Conservation (phyloP, 2,113 vertebrate genomes). For the Pseudopodoces humilis region DNA sequence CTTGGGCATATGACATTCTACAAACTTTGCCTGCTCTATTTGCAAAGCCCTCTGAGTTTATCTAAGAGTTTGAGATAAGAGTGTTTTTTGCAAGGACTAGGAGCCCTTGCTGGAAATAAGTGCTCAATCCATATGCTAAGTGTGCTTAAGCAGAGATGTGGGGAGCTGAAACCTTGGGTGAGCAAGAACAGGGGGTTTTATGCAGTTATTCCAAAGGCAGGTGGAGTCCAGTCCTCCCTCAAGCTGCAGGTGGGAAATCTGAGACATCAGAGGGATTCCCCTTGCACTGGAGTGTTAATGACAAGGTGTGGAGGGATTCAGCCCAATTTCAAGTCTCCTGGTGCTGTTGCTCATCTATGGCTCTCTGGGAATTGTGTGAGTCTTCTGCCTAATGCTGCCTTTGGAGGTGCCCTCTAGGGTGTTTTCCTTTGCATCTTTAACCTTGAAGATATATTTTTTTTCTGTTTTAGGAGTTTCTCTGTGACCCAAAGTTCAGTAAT, state of each 20-base stretch:
- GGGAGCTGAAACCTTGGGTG: not conserved
- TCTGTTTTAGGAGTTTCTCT: conserved; percentile 85
- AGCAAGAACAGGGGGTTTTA: not conserved
- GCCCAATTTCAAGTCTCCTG: not conserved
- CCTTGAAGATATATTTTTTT: not conserved
- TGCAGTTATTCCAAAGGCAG: not conserved
- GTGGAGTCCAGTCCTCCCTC: not conserved
- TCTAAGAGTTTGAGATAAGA: not conserved
- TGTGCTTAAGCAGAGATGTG: not conserved
- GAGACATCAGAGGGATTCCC: not conserved
- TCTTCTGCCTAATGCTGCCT: not conserved
- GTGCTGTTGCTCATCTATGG: not conserved
- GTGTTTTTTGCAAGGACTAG: not conserved
- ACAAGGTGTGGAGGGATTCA: not conserved
- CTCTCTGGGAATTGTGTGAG: not conserved
- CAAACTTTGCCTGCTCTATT: not conserved
- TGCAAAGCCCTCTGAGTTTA: not conserved
- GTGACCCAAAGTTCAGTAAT: conserved; percentile 93
- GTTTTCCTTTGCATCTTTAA: not conserved
- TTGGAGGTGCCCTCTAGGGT: not conserved
- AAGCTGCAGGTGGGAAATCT: not conserved
- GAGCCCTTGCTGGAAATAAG: not conserved
- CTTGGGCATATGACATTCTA: not conserved
- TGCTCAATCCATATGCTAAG: not conserved
- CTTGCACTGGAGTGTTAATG: not conserved